phyloP scores from a whole-genome alignment of 2,113 vertebrate species.

The Esox niger region DNA sequence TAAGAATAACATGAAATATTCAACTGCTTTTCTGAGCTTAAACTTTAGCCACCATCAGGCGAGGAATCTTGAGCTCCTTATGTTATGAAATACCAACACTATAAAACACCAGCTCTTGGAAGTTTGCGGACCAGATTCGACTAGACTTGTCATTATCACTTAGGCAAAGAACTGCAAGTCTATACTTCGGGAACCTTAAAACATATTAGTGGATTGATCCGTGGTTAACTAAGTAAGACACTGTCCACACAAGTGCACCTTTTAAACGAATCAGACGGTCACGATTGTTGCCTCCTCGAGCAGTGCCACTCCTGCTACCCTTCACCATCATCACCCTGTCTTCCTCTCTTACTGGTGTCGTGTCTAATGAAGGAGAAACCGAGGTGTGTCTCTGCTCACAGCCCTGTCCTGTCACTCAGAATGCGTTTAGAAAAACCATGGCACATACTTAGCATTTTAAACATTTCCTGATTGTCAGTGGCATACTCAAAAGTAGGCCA shows the following conservation, averaged over 20 bases:
- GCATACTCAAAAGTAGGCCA: background rate
- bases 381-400: constrained; percentile 1
- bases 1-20: background rate
- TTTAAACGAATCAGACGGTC: constrained; percentile 49
- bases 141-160: constrained; percentile 46
- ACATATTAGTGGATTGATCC: constrained; percentile 14
- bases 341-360: constrained; percentile 10
- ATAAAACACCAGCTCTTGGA: background rate
- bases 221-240: constrained; percentile 23
- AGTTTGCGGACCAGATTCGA: constrained; percentile 26
- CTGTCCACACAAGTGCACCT: background rate
- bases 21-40: background rate
- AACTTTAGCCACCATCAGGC: background rate
- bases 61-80: background rate
- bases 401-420: background rate
- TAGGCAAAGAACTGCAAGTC: constrained; percentile 9
- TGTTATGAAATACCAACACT: too few species aligned
- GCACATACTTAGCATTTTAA: background rate
- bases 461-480: background rate
- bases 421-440: background rate
- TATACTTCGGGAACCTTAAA: constrained; percentile 1
- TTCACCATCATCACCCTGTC: background rate
- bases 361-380: constrained; percentile 12
- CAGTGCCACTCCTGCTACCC: constrained; percentile 15
- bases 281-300: constrained; percentile 16